Evolutionary conservation across 2,888 invertebrate genomes (phyloP).

Genomic region (Blastobasis adustella): DNA sequence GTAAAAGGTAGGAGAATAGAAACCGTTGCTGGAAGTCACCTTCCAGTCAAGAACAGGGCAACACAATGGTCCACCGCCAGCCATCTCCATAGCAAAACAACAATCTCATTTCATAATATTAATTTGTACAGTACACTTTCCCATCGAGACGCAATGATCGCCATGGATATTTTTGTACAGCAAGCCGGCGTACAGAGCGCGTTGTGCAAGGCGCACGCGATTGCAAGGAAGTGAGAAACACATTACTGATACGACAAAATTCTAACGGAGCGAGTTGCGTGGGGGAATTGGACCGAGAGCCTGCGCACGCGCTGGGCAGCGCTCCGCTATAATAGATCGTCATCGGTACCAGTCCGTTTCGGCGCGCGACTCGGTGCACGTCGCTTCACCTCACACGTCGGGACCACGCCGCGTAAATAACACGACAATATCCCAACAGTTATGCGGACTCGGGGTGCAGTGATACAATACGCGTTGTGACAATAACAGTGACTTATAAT

Average conservation of each 20-base stretch:
- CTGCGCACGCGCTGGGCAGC: conserved; percentile 52
- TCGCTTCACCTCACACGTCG: conserved; percentile 48
- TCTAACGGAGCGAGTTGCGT: conserved; percentile 48
- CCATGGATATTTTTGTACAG: conserved; percentile 3
- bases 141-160: background rate
- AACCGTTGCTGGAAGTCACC: too few relatives aligned
- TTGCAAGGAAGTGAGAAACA: conserved; percentile 20
- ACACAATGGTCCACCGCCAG: too few relatives aligned
- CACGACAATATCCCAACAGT: conserved; percentile 17
- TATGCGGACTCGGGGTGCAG: conserved; percentile 17
- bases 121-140: conserved; percentile 4
- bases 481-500: conserved; percentile 6
- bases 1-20: too few relatives aligned
- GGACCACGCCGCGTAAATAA: conserved; percentile 17
- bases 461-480: conserved; percentile 13
- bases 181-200: background rate
- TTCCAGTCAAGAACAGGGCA: too few relatives aligned
- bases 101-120: conserved; percentile 1
- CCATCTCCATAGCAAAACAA: too few relatives aligned
- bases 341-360: conserved; percentile 69
- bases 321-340: conserved; percentile 63
- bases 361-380: conserved; percentile 68
- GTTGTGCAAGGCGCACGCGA: conserved; percentile 7
- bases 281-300: conserved; percentile 71
- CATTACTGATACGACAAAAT: conserved; percentile 28